phyloP scores from a whole-genome alignment of 1,140 invertebrate species.

The Papilio xuthus region DNA sequence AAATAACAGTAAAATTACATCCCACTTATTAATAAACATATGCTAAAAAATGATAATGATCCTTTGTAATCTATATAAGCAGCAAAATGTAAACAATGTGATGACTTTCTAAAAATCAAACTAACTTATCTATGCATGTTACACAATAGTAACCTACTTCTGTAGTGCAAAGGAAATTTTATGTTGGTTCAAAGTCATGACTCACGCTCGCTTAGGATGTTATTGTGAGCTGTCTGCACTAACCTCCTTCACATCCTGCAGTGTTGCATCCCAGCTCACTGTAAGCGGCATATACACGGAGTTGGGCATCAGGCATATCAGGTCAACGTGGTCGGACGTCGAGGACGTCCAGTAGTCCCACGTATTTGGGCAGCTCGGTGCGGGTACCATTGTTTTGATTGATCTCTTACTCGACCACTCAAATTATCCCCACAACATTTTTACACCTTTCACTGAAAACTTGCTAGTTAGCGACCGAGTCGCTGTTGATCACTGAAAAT shows the following conservation, averaged over 20 bases:
- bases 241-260: slow-evolving; percentile 94
- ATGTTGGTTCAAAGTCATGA: slow-evolving; percentile 58
- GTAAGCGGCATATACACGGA: slow-evolving; percentile 88
- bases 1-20: not conserved
- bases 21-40: not conserved
- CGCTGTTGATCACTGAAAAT: slow-evolving; percentile 68
- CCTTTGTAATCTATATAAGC: not conserved
- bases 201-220: slow-evolving; percentile 55
- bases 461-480: slow-evolving; percentile 57
- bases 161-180: slow-evolving; percentile 55
- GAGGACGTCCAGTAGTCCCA: slow-evolving; percentile 85
- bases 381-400: slow-evolving; percentile 84
- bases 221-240: slow-evolving; percentile 55
- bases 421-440: slow-evolving; percentile 72
- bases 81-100: slow-evolving; percentile 57
- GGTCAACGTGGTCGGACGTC: slow-evolving; percentile 84
- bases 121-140: slow-evolving; percentile 66
- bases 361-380: slow-evolving; percentile 82
- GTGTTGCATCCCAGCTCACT: slow-evolving; percentile 86
- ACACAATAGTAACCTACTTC: slow-evolving; percentile 74
- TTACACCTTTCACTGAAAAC: slow-evolving; percentile 66
- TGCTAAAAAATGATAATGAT: too few relatives aligned
- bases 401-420: slow-evolving; percentile 56
- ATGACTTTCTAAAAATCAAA: slow-evolving; percentile 73
- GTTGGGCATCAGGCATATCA: slow-evolving; percentile 93